These are phyloP conservation scores for Trissolcus basalis DNA, from an alignment of 1,140 invertebrate species.

Conservation along the genomic window DNA sequence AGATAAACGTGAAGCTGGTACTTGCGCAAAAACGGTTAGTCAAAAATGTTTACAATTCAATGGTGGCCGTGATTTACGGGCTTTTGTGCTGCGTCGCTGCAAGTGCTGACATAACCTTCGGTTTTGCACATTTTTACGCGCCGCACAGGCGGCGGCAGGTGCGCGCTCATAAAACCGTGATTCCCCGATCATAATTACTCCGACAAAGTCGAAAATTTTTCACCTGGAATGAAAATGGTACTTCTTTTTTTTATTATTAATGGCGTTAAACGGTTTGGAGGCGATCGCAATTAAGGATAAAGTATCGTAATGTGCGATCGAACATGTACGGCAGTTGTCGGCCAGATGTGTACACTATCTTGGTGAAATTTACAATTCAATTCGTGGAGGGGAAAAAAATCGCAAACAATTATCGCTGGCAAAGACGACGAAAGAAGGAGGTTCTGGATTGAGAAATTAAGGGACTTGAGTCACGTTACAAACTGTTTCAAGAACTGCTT, in stretches of 20 bases:
- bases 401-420: slow-evolving; percentile 23
- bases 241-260: slow-evolving; percentile 42
- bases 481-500: no score
- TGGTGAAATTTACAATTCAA: slow-evolving; percentile 45
- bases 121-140: slow-evolving; percentile 3
- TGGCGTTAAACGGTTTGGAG: slow-evolving; percentile 26
- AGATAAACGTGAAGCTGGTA: slow-evolving; percentile 25
- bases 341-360: background rate
- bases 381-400: slow-evolving; percentile 30
- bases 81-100: slow-evolving; percentile 27
- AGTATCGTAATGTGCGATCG: slow-evolving; percentile 34
- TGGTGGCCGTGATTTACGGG: slow-evolving; percentile 41
- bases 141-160: background rate
- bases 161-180: slow-evolving; percentile 16
- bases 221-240: no score
- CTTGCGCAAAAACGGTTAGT: slow-evolving; percentile 49
- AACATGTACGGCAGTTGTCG: slow-evolving; percentile 18
- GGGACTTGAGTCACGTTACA: no score
- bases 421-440: slow-evolving; percentile 4
- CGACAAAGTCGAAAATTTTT: no score
- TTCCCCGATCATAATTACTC: slow-evolving; percentile 28
- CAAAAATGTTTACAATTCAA: slow-evolving; percentile 60
- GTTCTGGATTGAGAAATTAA: no score
- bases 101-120: slow-evolving; percentile 45
- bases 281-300: slow-evolving; percentile 51